A percentile compares a stretch with the other conserved stretches of the same genome.
Evolutionary conservation across 2,797 vertebrate genomes (phyloP).

Genomic region (Megaceryle alcyon): DNA sequence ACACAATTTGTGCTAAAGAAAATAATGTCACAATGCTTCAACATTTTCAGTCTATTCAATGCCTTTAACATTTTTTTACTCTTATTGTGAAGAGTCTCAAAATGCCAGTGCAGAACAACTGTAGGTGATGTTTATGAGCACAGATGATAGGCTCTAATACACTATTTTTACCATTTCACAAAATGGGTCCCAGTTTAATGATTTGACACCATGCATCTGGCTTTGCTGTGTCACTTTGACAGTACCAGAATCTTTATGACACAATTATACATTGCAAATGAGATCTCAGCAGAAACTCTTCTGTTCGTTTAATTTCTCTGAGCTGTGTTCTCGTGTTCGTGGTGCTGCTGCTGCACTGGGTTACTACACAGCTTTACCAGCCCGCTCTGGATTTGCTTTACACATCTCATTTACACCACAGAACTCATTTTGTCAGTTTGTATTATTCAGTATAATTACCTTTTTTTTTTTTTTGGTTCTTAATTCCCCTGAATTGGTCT

Average conservation of each 20-base stretch:
- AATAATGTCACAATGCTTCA: neutral
- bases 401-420: neutral
- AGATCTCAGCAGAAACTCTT: neutral
- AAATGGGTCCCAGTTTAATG: neutral
- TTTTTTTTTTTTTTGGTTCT: neutral
- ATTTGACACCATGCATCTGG: neutral
- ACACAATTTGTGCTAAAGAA: neutral
- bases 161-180: neutral
- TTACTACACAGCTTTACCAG: neutral
- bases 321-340: neutral
- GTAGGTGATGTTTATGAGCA: neutral
- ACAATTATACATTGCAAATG: neutral
- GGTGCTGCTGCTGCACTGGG: neutral
- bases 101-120: neutral
- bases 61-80: neutral
- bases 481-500: neutral
- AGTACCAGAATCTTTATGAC: neutral
- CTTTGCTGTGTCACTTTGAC: neutral
- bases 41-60: neutral
- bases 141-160: neutral
- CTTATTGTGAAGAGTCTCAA: neutral
- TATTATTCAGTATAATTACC: neutral
- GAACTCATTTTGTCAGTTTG: neutral
- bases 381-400: neutral
- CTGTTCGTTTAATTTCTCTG: neutral